Conservation (phyloP, 2,888 invertebrate genomes). For the Sycophila texana region DNA sequence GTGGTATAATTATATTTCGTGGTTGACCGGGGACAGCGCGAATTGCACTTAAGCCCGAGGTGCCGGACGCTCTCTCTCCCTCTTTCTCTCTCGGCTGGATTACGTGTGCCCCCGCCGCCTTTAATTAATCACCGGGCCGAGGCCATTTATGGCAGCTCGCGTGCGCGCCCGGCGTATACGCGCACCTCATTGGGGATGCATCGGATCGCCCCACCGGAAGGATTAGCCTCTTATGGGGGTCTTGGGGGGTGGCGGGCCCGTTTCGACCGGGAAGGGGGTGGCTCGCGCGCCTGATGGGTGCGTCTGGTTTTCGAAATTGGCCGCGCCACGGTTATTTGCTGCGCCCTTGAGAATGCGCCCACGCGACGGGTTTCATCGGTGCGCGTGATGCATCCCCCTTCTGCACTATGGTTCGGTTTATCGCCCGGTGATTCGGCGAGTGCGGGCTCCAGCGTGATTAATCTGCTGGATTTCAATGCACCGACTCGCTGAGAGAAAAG, state of each 20-base stretch:
- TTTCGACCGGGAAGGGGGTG: neutral
- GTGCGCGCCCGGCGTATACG: neutral
- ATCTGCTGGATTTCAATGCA: too few species aligned
- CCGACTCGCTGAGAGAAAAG: too few species aligned
- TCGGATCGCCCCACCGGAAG: neutral
- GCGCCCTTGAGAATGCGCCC: neutral
- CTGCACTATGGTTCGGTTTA: too few species aligned
- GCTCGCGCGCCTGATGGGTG: neutral
- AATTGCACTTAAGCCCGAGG: conserved; percentile 65
- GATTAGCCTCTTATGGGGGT: conserved; percentile 19
- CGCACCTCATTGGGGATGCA: neutral
- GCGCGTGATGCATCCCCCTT: too few species aligned
- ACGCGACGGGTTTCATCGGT: too few species aligned
- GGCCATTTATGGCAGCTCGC: conserved; percentile 20
- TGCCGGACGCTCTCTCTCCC: conserved; percentile 59
- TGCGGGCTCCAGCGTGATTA: too few species aligned
- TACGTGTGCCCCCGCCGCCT: conserved; percentile 51
- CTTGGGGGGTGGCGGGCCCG: neutral
- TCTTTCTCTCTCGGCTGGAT: neutral
- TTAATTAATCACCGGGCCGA: conserved; percentile 69
- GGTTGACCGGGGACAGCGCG: conserved; percentile 65
- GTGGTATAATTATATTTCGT: conserved; percentile 60
- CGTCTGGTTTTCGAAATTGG: conserved; percentile 9
- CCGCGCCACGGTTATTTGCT: conserved; percentile 15
- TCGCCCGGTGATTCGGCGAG: too few species aligned